A percentile compares a stretch with the other conserved stretches of the same genome.
phyloP scores from a whole-genome alignment of 2,113 vertebrate species.

The Salvelinus alpinus region DNA sequence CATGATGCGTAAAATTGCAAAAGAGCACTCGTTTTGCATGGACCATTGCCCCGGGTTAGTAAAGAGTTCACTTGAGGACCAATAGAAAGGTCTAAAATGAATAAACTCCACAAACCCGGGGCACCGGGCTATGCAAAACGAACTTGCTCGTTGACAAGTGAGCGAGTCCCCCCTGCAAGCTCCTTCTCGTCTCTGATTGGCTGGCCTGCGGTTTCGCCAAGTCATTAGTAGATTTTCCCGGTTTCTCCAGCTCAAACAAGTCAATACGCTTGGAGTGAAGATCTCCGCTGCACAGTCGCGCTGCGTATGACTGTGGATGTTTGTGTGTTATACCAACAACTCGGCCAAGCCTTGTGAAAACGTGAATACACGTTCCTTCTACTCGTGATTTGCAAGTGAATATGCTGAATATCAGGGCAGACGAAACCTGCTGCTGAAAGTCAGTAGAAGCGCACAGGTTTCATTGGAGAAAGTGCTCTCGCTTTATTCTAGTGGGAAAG shows the following conservation, averaged over 20 bases:
- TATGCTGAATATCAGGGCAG: neutral
- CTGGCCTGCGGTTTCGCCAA: slow-evolving; percentile 21
- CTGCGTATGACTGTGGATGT: slow-evolving; percentile 2
- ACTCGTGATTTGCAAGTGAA: neutral
- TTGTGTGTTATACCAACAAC: neutral
- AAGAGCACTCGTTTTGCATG: too few species aligned
- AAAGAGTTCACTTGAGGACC: too few species aligned
- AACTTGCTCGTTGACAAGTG: too few species aligned
- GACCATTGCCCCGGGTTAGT: too few species aligned
- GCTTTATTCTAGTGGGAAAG: neutral
- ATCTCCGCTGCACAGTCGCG: neutral
- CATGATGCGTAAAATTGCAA: too few species aligned
- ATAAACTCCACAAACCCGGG: too few species aligned
- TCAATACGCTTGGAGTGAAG: neutral
- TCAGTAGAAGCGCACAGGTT: neutral
- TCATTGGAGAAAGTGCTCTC: neutral
- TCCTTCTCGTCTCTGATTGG: slow-evolving; percentile 56
- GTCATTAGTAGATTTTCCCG: slow-evolving; percentile 21
- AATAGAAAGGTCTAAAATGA: too few species aligned
- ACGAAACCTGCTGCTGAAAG: neutral
- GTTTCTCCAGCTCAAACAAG: slow-evolving; percentile 23
- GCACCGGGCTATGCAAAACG: too few species aligned
- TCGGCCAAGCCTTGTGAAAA: neutral
- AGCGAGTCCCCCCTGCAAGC: too few species aligned
- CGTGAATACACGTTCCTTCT: neutral